Percentiles rank a stretch among this genome's conserved stretches.
These are phyloP conservation scores for Lasioglossum morio DNA, from an alignment of 2,888 invertebrate species.

Conservation along the genomic window DNA sequence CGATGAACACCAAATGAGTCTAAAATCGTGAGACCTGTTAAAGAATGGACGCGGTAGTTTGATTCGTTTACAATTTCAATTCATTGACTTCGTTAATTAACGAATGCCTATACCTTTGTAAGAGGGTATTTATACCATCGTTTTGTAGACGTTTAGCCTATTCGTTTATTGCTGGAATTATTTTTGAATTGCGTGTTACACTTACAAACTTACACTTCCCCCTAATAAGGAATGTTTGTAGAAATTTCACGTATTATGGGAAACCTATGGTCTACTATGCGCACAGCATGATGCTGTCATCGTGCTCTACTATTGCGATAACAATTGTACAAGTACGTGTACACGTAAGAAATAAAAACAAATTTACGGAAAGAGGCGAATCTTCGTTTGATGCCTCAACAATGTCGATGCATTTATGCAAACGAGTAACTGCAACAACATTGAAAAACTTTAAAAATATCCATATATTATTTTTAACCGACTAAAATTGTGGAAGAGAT, in stretches of 20 bases:
- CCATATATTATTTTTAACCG: not conserved
- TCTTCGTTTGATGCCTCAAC: not conserved
- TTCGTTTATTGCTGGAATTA: not conserved
- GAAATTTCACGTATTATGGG: not conserved
- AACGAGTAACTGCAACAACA: too few relatives aligned
- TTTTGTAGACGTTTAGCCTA: not conserved
- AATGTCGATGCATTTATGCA: not conserved
- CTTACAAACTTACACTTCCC: not conserved
- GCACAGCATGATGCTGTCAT: not conserved
- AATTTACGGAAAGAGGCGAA: not conserved
- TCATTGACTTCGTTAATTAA: not conserved
- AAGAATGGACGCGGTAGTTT: not conserved
- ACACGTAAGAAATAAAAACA: not conserved
- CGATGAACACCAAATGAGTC: slow-evolving; percentile 32
- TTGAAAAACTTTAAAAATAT: not conserved
- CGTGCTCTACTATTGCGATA: not conserved
- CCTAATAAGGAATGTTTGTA: not conserved
- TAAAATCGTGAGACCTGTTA: not conserved
- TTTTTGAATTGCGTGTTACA: not conserved
- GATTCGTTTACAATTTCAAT: not conserved
- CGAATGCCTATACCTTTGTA: not conserved
- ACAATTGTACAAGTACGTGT: not conserved
- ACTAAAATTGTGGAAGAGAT: not conserved
- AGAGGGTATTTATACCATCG: not conserved
- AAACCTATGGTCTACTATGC: not conserved